Evolutionary conservation across 2,113 vertebrate species (phyloP).

Genomic region (Aptenodytes forsteri): DNA sequence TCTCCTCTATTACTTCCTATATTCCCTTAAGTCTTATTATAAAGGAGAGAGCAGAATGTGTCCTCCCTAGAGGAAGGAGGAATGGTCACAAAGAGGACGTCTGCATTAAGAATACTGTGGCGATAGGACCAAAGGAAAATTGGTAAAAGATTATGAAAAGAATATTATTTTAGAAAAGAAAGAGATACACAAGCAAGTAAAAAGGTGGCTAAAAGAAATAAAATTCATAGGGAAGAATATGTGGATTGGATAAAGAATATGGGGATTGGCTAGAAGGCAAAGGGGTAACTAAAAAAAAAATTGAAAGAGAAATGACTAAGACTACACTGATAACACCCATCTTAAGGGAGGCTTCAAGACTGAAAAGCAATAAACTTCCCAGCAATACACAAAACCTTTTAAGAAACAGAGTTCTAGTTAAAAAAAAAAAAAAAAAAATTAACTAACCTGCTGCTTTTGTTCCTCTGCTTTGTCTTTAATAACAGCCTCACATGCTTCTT

Average conservation of each 20-base stretch:
- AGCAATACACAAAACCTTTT: neutral
- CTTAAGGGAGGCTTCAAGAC: neutral
- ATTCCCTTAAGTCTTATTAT: neutral
- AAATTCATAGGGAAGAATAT: neutral
- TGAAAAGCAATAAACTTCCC: neutral
- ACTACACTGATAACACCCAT: neutral
- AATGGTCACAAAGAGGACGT: neutral
- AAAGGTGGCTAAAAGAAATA: neutral
- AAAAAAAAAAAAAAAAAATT: no score
- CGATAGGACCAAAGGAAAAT: neutral
- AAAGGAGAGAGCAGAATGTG: neutral
- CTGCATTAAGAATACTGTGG: neutral
- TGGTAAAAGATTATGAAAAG: neutral
- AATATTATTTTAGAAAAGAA: neutral
- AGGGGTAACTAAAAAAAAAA: neutral
- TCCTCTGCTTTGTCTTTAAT: neutral
- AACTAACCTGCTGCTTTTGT: slow-evolving; percentile 20
- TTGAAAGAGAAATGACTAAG: neutral
- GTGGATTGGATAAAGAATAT: neutral
- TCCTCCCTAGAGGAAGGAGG: neutral
- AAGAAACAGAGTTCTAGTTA: neutral
- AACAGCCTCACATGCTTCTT: neutral
- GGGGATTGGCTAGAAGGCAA: neutral
- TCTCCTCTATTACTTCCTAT: neutral
- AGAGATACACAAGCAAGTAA: neutral